Evolutionary conservation across 2,797 vertebrate genomes (phyloP), one percentile per base, ranked within the genome.

Genomic region (Notolepis coatsorum): DNA sequence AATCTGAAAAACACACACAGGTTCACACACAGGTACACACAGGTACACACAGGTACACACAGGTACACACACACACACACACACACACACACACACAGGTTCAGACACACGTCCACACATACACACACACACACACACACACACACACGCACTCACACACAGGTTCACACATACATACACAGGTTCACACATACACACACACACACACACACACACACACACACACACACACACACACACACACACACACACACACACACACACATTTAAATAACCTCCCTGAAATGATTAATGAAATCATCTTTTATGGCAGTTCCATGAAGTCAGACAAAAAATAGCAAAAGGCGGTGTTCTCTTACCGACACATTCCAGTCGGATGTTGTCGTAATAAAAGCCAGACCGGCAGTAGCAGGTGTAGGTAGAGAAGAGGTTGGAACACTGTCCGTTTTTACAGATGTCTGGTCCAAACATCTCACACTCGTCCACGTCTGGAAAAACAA

Each of bases 391-490:
- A 84, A 85, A 94, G 27, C 93, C 93, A 0, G 83, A 86, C 33
- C 64, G 90, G 59, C 93, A 94, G 77, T 77, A 92, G 81, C 93
- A 94, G 61, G 88, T 89, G 35, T 89, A 94, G 0, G 81, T 65
- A n/a, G 88, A 73, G 50, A 87, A 87, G 2, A 75, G 65, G 61
- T 94, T 94, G 3, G 75, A 75, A 66, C 93, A 94, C 31, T 79
- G 76, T 42, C 93, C 93, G 1, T 90, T 92, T 76, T 93, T 93
- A 66, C 93, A 94, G 55, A 94, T 88, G 61, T 93, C 93, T 0
- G 87, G 39, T 41, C 87, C 91, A 79, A 93, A 94, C 90, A 94
- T 91, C 59, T 90, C 82, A 65, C 93, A 94, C 68, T 94, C 93
- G n/a, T 94, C 85, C 37, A 88, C 90, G 83, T 94, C 93, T 93